phyloP scores from a whole-genome alignment of 2,888 invertebrate genomes.

The Caenorhabditis sp. region DNA sequence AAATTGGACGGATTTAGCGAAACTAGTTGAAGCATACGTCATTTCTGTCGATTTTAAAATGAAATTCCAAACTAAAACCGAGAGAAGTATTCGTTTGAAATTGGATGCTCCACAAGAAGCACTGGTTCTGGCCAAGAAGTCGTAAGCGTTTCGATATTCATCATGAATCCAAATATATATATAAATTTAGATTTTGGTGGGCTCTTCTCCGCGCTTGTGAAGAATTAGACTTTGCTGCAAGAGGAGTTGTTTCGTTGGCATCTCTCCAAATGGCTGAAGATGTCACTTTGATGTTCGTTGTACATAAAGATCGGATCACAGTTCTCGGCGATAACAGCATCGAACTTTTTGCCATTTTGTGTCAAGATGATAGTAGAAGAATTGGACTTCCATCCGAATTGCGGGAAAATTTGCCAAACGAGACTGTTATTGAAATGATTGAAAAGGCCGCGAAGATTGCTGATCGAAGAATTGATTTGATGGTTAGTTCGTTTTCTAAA shows the following conservation, averaged over 20 bases:
- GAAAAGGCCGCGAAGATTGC: slow-evolving; percentile 26
- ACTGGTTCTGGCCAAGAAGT: neutral
- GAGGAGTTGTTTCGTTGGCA: slow-evolving; percentile 21
- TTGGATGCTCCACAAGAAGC: slow-evolving; percentile 25
- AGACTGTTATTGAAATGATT: slow-evolving; percentile 24
- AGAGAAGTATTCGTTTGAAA: slow-evolving; percentile 27
- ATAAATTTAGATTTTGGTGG: slow-evolving; percentile 34
- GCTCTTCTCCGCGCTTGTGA: slow-evolving; percentile 35
- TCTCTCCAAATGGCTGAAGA: slow-evolving; percentile 27
- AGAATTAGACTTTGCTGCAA: slow-evolving; percentile 35
- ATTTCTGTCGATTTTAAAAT: slow-evolving; percentile 26
- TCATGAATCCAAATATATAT: neutral
- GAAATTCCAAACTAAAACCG: slow-evolving; percentile 31
- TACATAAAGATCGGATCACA: slow-evolving; percentile 29
- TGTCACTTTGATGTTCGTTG: slow-evolving; percentile 25
- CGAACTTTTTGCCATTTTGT: slow-evolving; percentile 17
- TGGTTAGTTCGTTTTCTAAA: slow-evolving; percentile 12
- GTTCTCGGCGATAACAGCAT: slow-evolving; percentile 30
- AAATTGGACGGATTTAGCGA: slow-evolving; percentile 38
- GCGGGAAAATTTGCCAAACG: slow-evolving; percentile 5
- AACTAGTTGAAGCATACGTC: slow-evolving; percentile 25
- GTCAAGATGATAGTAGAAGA: neutral
- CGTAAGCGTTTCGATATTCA: neutral
- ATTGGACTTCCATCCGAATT: neutral
- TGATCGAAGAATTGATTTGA: slow-evolving; percentile 14